Percentiles rank a stretch among this genome's conserved stretches.
Evolutionary conservation across 2,113 vertebrate genomes (phyloP).

Genomic region (Alces alces): DNA sequence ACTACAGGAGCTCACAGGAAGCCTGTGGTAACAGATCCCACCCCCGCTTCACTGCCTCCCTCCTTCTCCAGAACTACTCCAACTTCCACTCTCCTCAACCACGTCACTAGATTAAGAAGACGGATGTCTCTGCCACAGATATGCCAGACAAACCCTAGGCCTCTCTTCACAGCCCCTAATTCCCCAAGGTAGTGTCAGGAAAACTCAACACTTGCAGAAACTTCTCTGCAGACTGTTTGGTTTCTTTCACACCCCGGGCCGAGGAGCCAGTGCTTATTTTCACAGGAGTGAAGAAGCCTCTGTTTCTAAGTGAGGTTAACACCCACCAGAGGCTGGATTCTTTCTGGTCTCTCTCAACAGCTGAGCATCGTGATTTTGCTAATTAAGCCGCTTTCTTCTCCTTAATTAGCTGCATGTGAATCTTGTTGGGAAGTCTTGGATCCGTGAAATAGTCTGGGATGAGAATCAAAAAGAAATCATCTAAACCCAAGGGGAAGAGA

Average conservation of each 20-base stretch:
- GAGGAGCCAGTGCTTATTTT: background rate
- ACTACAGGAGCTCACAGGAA: background rate
- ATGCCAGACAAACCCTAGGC: background rate
- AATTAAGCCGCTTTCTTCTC: conserved; percentile 44
- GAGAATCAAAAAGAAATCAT: conserved; percentile 27
- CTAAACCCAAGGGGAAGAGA: background rate
- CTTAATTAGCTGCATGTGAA: conserved; percentile 70
- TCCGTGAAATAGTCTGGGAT: conserved; percentile 79
- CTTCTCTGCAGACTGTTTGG: background rate
- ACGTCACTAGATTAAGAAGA: background rate
- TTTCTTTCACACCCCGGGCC: conserved; percentile 19
- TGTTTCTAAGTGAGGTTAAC: background rate
- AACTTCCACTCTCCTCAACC: background rate
- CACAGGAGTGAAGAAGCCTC: background rate
- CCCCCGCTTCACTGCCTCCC: no score
- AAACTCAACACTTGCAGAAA: background rate
- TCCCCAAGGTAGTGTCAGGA: background rate
- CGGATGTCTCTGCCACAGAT: background rate
- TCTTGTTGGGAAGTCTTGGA: conserved; percentile 69
- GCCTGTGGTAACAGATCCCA: background rate
- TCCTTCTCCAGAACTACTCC: background rate
- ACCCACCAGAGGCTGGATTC: conserved; percentile 33
- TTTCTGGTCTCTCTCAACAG: conserved; percentile 34
- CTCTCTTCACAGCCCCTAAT: background rate
- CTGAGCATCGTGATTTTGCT: conserved; percentile 50